These are phyloP conservation scores for Chelonia mydas DNA, from an alignment of 2,797 vertebrate species.

Conservation along the genomic window DNA sequence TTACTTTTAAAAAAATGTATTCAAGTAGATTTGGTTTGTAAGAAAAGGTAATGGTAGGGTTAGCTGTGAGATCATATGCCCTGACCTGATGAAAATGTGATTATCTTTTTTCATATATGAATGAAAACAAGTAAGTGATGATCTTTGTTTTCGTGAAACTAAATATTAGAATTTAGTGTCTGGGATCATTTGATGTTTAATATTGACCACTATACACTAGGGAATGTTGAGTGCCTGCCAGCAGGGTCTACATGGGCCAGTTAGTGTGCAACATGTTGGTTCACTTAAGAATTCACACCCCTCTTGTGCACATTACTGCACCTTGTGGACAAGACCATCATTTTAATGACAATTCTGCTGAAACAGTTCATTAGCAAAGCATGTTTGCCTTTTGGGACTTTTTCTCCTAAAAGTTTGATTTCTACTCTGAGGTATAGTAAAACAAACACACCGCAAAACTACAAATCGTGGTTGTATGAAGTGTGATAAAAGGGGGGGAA, in stretches of 20 bases:
- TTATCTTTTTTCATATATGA: background rate
- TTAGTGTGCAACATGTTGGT: background rate
- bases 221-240: background rate
- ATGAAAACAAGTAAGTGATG: background rate
- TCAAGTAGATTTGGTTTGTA: background rate
- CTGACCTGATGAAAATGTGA: background rate
- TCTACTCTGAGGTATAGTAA: background rate
- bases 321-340: background rate
- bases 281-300: background rate
- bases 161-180: background rate
- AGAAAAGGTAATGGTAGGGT: accelerated
- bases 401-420: background rate
- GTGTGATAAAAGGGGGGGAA: background rate
- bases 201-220: background rate
- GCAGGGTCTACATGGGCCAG: background rate
- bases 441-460: background rate
- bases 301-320: background rate
- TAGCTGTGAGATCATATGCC: background rate
- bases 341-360: background rate
- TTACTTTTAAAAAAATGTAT: background rate
- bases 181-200: background rate
- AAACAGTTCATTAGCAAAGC: background rate
- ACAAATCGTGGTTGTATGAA: background rate
- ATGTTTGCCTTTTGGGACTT: background rate
- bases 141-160: background rate